phyloP scores from a whole-genome alignment of 2,113 vertebrate genomes.

The Aphyosemion australe region DNA sequence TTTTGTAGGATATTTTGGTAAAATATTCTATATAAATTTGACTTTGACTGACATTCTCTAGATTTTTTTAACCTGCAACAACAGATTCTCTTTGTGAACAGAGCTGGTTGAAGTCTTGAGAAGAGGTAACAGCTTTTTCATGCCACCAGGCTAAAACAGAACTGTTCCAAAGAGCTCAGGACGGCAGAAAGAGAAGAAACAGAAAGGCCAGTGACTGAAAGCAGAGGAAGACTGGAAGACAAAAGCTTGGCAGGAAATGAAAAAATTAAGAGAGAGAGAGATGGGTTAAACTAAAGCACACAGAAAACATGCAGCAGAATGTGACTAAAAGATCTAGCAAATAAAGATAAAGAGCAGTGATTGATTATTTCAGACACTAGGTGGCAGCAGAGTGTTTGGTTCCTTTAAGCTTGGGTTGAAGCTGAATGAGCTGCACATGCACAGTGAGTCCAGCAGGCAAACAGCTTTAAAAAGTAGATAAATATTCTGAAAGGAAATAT shows the following conservation, averaged over 20 bases:
- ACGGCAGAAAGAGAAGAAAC: slow-evolving; percentile 80
- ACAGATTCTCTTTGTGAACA: slow-evolving; percentile 32
- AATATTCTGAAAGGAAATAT: too few relatives aligned
- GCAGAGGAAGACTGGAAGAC: slow-evolving; percentile 84
- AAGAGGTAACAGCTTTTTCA: slow-evolving; percentile 91
- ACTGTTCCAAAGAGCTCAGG: slow-evolving; percentile 94
- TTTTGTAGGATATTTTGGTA: background rate
- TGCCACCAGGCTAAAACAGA: slow-evolving; percentile 98
- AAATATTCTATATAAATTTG: background rate
- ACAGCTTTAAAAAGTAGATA: too few relatives aligned
- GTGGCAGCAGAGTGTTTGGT: background rate
- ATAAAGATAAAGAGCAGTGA: background rate
- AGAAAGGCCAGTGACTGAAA: slow-evolving; percentile 64
- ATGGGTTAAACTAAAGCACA: slow-evolving; percentile 15
- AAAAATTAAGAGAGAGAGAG: slow-evolving; percentile 7
- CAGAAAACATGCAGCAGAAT: slow-evolving; percentile 40
- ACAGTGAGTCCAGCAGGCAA: too few relatives aligned
- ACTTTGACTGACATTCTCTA: background rate
- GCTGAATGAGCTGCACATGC: background rate
- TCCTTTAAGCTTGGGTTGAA: too few relatives aligned
- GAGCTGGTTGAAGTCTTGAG: slow-evolving; percentile 34
- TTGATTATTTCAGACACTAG: background rate
- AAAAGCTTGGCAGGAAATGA: slow-evolving; percentile 43
- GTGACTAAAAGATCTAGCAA: background rate
- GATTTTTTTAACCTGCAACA: too few relatives aligned